Evolutionary conservation across 2,797 vertebrate genomes (phyloP).

Genomic region (Cichlasoma orientale): DNA sequence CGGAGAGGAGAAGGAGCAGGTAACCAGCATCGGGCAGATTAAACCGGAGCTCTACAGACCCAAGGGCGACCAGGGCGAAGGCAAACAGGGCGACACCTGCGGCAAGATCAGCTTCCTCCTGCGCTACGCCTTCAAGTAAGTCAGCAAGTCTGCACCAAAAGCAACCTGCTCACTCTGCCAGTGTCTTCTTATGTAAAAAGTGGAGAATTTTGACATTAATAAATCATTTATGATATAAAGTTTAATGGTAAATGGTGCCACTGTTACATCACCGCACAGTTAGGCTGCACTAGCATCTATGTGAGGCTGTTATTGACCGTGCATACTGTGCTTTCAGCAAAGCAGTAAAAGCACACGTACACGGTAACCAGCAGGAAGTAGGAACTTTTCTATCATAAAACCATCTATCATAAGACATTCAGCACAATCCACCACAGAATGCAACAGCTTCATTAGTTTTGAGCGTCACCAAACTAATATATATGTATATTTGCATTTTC

Average conservation of each 20-base stretch:
- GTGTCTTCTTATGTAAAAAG: background rate
- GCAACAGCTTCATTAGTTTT: background rate
- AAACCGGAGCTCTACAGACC: constrained; percentile 92
- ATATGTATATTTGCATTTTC: rapidly evolving
- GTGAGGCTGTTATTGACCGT: background rate
- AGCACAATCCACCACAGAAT: background rate
- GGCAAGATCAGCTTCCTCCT: constrained; percentile 93
- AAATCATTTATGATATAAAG: background rate
- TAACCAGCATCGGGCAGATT: constrained; percentile 92
- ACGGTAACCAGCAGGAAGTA: background rate
- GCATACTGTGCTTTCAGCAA: background rate
- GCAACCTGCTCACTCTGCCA: background rate
- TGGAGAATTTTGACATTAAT: background rate
- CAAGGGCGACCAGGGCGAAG: constrained; percentile 81
- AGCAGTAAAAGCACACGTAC: background rate
- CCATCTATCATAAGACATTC: background rate
- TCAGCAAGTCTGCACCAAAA: background rate
- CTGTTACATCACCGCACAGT: background rate
- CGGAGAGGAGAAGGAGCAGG: constrained; percentile 90
- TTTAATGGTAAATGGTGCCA: background rate
- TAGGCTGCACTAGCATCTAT: background rate
- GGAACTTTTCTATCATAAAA: background rate
- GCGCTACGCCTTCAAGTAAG: constrained; percentile 89
- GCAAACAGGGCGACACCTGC: constrained; percentile 82
- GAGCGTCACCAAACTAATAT: background rate